Conservation (phyloP, 2,888 invertebrate species). For the Tineola bisselliella region DNA sequence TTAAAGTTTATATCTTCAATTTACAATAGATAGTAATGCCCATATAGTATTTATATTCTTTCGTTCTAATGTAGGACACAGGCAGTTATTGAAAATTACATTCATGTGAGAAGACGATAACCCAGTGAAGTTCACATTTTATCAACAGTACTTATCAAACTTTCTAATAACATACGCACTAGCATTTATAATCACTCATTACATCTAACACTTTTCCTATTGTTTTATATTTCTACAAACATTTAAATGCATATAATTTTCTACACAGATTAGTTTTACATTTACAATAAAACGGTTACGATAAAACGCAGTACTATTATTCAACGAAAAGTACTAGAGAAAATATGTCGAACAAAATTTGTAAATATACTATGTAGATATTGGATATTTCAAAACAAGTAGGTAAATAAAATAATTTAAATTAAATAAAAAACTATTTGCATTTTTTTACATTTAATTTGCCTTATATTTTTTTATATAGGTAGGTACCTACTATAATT, state of each 20-base stretch:
- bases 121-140: neutral
- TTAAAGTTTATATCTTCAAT: too few relatives aligned
- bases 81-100: neutral
- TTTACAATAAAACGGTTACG: too few relatives aligned
- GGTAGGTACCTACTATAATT: too few relatives aligned
- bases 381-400: too few relatives aligned
- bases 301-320: too few relatives aligned
- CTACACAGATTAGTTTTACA: neutral
- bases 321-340: too few relatives aligned
- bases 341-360: too few relatives aligned
- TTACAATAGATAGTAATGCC: neutral
- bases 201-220: neutral
- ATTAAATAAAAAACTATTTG: too few relatives aligned
- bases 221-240: neutral
- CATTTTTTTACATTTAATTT: too few relatives aligned
- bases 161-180: neutral
- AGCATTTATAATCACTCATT: neutral
- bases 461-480: too few relatives aligned
- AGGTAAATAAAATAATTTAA: too few relatives aligned
- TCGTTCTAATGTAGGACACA: neutral
- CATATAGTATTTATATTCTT: neutral
- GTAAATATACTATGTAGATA: too few relatives aligned
- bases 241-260: neutral
- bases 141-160: neutral
- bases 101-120: neutral